Evolutionary conservation across 2,797 vertebrate species (phyloP).

Genomic region (Enteromius treurensis): DNA sequence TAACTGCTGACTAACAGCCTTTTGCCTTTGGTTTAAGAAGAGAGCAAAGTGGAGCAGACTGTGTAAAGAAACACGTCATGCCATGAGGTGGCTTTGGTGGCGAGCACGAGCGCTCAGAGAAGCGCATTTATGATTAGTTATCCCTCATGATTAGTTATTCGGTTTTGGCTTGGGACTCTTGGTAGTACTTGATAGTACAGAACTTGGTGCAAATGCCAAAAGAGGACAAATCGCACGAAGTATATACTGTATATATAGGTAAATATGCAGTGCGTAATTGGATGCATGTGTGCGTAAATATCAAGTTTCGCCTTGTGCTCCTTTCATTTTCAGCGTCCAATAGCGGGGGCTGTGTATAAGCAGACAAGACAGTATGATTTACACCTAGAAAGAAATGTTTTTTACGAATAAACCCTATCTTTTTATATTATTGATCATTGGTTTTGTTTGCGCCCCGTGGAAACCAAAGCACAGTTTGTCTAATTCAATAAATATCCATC

Average conservation of each 20-base stretch:
- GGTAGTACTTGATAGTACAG: too few relatives aligned
- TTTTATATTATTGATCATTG: not conserved
- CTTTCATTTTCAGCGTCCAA: not conserved
- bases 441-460: not conserved
- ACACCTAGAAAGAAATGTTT: not conserved
- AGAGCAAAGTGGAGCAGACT: slow-evolving; percentile 57
- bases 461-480: not conserved
- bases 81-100: slow-evolving; percentile 28
- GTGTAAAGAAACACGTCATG: slow-evolving; percentile 34
- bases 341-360: not conserved
- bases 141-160: not conserved
- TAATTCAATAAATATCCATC: slow-evolving; percentile 19
- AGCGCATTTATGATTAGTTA: slow-evolving; percentile 12
- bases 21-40: slow-evolving; percentile 49
- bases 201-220: not conserved
- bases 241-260: not conserved
- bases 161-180: not conserved
- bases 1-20: slow-evolving; percentile 72
- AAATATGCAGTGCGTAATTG: slow-evolving; percentile 26
- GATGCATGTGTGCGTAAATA: slow-evolving; percentile 37
- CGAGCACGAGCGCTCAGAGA: not conserved
- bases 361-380: not conserved
- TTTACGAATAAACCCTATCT: not conserved
- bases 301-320: slow-evolving; percentile 1
- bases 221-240: not conserved